Conservation (phyloP, 2,888 invertebrate genomes). For the Agelastica alni region DNA sequence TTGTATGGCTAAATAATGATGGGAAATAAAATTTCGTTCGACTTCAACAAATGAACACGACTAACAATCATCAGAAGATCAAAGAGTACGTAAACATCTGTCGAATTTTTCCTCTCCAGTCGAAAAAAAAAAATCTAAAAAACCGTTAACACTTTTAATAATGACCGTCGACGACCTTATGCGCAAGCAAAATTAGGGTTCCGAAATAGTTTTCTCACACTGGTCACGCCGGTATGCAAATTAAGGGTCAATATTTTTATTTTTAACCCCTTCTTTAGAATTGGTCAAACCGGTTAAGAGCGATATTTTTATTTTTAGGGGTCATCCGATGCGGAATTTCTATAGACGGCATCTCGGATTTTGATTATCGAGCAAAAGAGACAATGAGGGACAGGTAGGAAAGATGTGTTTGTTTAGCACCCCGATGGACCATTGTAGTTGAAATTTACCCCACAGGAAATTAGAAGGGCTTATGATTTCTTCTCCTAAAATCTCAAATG, state of each 20-base stretch:
- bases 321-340: constrained; percentile 34
- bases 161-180: constrained; percentile 27
- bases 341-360: constrained; percentile 32
- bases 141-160: constrained; percentile 28
- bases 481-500: not conserved
- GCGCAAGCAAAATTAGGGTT: constrained; percentile 7
- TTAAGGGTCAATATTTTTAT: constrained; percentile 53
- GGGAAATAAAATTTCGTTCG: too few relatives aligned
- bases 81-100: too few relatives aligned
- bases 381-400: constrained; percentile 13
- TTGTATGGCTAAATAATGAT: too few relatives aligned
- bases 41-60: too few relatives aligned
- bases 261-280: constrained; percentile 39
- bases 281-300: constrained; percentile 51
- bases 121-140: constrained; percentile 24
- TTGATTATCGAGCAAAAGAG: constrained; percentile 20
- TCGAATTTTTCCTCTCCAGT: not conserved
- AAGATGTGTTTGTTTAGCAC: constrained; percentile 27
- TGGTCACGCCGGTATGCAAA: constrained; percentile 55
- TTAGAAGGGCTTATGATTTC: constrained; percentile 2
- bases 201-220: constrained; percentile 37
- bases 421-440: constrained; percentile 8
- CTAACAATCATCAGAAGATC: too few relatives aligned
- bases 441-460: constrained; percentile 10
- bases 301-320: constrained; percentile 48